Conservation (phyloP, 2,888 invertebrate genomes). For the Steinernema carpocapsae region DNA sequence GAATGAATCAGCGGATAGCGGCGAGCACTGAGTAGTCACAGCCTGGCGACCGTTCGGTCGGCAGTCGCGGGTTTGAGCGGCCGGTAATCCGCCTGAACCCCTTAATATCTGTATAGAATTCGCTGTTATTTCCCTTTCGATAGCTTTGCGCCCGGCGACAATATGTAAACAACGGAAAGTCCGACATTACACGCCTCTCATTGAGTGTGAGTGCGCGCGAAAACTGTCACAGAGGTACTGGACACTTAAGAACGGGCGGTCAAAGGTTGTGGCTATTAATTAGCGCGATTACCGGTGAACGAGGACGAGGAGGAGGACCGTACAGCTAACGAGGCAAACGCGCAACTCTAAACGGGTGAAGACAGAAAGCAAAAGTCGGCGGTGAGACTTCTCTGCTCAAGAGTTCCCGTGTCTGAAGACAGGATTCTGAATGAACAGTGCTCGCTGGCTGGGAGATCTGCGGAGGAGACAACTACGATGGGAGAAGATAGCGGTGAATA, state of each 20-base stretch:
- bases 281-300: not conserved
- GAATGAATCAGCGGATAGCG: slow-evolving; percentile 5
- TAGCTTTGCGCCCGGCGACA: slow-evolving; percentile 6
- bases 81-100: not conserved
- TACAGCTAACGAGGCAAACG: not conserved
- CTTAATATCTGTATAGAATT: not conserved
- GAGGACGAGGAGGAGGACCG: not conserved
- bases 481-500: slow-evolving; percentile 30
- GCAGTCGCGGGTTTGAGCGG: not conserved
- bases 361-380: not conserved
- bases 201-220: slow-evolving; percentile 17
- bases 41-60: not conserved
- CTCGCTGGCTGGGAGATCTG: not conserved
- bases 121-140: slow-evolving; percentile 21
- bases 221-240: slow-evolving; percentile 28
- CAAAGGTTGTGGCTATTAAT: not conserved
- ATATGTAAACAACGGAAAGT: slow-evolving; percentile 27
- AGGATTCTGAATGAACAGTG: slow-evolving; percentile 1
- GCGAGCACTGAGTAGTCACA: not conserved
- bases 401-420: not conserved
- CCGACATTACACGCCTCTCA: slow-evolving; percentile 10
- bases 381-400: too few relatives aligned
- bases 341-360: not conserved
- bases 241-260: not conserved
- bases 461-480: slow-evolving; percentile 8